Evolutionary conservation across 2,888 invertebrate species (phyloP).

Genomic region (Minunthozetes semirufus): DNA sequence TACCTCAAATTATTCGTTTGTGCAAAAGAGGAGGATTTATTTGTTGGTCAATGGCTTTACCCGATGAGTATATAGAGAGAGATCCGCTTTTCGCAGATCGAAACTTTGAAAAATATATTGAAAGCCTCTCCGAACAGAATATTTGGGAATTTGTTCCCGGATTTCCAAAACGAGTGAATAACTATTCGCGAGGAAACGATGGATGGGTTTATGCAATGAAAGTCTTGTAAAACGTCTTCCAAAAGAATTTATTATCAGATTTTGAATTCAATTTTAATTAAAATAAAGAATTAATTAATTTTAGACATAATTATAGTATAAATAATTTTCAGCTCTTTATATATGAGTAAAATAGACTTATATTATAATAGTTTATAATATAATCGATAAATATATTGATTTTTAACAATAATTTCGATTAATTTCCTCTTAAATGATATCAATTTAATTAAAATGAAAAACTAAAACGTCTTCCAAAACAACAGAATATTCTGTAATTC

Average conservation of each 20-base stretch:
- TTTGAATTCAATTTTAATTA: not conserved
- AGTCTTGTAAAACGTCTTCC: conserved; percentile 15
- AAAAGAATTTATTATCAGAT: not conserved
- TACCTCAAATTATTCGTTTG: not conserved
- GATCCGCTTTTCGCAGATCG: conserved; percentile 18
- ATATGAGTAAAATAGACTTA: no score
- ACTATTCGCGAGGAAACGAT: conserved; percentile 4
- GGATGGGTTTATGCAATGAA: conserved; percentile 34
- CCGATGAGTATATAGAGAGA: conserved; percentile 20
- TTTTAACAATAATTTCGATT: no score
- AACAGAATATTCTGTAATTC: no score
- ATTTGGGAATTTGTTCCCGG: conserved; percentile 26
- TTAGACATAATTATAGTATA: no score
- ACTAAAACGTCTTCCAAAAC: no score
- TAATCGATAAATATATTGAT: no score
- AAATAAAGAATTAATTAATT: no score
- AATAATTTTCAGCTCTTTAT: no score
- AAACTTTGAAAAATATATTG: conserved; percentile 15
- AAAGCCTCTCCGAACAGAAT: not conserved
- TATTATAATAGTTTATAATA: no score
- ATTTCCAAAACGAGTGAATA: conserved; percentile 21
- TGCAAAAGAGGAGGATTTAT: conserved; percentile 27
- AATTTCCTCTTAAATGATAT: no score
- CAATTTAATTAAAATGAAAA: no score
- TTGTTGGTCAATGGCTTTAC: conserved; percentile 31